Evolutionary conservation across 2,797 vertebrate genomes (phyloP), one percentile per base, ranked within the genome.

Genomic region (Gambelia wislizenii): DNA sequence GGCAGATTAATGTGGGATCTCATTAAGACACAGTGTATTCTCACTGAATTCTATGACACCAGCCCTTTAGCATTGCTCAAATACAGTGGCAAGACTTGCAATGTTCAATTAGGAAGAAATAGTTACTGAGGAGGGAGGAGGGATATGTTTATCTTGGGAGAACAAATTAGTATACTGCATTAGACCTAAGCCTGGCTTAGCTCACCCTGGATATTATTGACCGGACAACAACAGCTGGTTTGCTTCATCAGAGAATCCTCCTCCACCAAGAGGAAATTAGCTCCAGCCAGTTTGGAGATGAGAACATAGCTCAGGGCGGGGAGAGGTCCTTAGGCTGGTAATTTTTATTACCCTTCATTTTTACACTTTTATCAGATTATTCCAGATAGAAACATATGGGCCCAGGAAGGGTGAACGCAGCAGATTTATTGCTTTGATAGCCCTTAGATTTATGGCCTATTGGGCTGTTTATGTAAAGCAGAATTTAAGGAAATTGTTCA

Each of bases 181-280:
- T 69, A 79, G n/a, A 54, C 27, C 77, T 80, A 80, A 80, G 86
- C 76, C 36, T 2, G 10, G 77, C 77, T 81, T 70, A 80, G 64
- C 61, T 30, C 33, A 18, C 76, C 64, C 61, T 6, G 12, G 56
- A 78, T 39, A 86, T 78, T 49, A 86, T 78, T 13, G 52, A 36
- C 36, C 64, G 4, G 2, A 44, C 49, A 42, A 56, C 77, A 44
- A n/a, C 86, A 80, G 86, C 85, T 80, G 77, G 22, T 54, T 87
- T 22, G 49, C 76, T 30, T 87, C 25, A 3, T 27, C 27, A 4
- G 36, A 39, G 30, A 9, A 36, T 10, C 13, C 5, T 39, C 67
- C 42, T 27, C 30, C 36, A 54, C 84, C 9, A 30, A 44, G 85
- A 86, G 59, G 56, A 78, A 78, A 86, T 86, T 61, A 52, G 85